Evolutionary conservation across 2,888 invertebrate genomes (phyloP).

Genomic region (Rotaria macrura): DNA sequence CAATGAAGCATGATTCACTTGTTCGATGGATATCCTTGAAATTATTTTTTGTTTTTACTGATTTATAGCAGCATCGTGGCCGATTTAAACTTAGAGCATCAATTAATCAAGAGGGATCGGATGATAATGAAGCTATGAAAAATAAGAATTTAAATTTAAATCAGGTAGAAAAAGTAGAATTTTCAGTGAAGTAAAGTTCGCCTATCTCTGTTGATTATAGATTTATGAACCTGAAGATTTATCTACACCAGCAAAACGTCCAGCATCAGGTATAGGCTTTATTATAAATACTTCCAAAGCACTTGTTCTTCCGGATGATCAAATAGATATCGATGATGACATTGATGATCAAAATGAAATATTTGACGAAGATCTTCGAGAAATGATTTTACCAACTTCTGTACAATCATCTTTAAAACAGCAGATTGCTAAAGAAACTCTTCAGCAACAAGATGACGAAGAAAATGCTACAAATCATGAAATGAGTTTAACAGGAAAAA

Average conservation of each 20-base stretch:
- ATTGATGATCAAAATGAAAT: not conserved
- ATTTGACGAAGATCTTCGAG: not conserved
- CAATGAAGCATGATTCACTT: no score
- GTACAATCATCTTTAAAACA: not conserved
- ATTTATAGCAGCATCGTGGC: not conserved
- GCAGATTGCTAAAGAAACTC: not conserved
- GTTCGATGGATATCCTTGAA: no score
- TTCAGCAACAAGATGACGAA: not conserved
- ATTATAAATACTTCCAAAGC: not conserved
- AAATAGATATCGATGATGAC: not conserved
- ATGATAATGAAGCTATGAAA: not conserved
- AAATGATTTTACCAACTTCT: not conserved
- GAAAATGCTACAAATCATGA: not conserved
- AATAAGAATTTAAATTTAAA: not conserved
- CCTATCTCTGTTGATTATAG: no score
- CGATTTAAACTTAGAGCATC: not conserved
- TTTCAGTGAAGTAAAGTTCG: not conserved
- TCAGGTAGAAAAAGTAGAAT: not conserved
- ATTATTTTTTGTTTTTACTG: no score
- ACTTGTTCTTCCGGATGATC: not conserved
- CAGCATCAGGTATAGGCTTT: not conserved
- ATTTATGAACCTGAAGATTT: not conserved
- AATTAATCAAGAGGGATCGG: not conserved
- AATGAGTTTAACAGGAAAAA: not conserved
- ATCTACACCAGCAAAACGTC: not conserved